phyloP scores from a whole-genome alignment of 2,888 invertebrate genomes.

The Bimastos eiseni region DNA sequence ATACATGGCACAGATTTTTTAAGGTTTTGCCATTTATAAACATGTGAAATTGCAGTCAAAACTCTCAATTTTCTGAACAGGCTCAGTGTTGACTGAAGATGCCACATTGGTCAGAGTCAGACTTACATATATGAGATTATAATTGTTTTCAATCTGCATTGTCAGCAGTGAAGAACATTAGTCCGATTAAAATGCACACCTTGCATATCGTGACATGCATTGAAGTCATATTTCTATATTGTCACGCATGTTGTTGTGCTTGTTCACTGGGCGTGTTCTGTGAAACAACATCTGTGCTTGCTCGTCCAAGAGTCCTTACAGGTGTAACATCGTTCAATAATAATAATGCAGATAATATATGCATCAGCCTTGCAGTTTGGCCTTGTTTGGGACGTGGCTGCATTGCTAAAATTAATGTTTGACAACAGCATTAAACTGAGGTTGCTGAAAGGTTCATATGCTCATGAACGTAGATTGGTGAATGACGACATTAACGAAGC shows the following conservation, averaged over 20 bases:
- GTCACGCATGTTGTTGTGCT: neutral
- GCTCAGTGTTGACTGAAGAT: neutral
- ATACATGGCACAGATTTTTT: neutral
- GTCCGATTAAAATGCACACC: neutral
- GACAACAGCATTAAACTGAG: neutral
- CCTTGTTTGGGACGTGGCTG: neutral
- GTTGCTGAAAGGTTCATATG: neutral
- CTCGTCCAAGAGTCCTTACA: neutral
- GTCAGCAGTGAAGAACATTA: neutral
- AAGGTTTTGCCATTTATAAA: too few species aligned
- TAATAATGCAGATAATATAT: neutral
- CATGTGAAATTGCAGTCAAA: too few species aligned
- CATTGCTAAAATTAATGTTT: neutral
- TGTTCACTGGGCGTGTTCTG: neutral
- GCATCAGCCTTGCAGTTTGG: neutral
- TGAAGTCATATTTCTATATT: neutral
- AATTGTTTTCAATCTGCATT: neutral
- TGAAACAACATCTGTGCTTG: slow-evolving; percentile 6
- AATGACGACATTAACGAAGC: neutral
- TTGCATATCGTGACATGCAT: neutral
- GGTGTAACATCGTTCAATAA: neutral
- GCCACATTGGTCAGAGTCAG: neutral
- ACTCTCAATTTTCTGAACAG: neutral
- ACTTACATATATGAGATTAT: neutral
- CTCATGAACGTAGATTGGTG: neutral